Evolutionary conservation across 30 jellyfish, hydroid and myxozoan species (phyloP), one percentile per base, ranked within the genome.

Genomic region (Aurelia sp.): DNA sequence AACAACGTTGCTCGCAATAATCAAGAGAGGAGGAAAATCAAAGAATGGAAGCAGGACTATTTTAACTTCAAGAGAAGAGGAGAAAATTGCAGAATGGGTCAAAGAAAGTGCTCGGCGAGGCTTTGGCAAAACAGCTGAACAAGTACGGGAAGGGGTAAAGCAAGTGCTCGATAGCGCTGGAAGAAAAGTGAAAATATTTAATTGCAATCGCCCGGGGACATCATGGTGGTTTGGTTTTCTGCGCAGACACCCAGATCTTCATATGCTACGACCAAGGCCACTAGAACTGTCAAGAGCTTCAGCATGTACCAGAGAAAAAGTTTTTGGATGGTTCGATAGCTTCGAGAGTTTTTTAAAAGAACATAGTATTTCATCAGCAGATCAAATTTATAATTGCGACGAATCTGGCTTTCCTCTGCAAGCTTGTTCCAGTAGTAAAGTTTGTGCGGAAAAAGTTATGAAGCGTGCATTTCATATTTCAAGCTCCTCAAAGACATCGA

Each of bases 121-220:
- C 41, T 68, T 40, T 40, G 80, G 80, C 17, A 68, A 68, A 50
- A 68, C 19, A 27, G 61, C 24, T 8, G 80, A 68, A 7, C 35
- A 27, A 55, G 80, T 68, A 21, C 24, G 80, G 16, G 80, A 68
- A 8, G 59, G 61, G 12, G 59, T 68, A 30, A 68, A 68, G 24
- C 80, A 68, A 68, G 80, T 68, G 18, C 80, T 68, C 64, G 60
- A 68, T 20, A 50, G 35, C 16, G 80, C 80, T 50, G 80, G 80
- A 3, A 68, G 33, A 16, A 40, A 31, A 68, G 80, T 68, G 6
- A 31, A 68, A 9, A 50, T 64, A 7, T 18, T 64, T 64, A 64
- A 21, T 20, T 19, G 33, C 33, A 64, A 64, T 44, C 33, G 75
- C 13, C 75, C 75, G 15, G 75, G 75, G 33, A 64, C 17, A 19